Evolutionary conservation across 2,113 vertebrate genomes (phyloP), one percentile per base, ranked within the genome.

Genomic region (Hemichromis elongatus): DNA sequence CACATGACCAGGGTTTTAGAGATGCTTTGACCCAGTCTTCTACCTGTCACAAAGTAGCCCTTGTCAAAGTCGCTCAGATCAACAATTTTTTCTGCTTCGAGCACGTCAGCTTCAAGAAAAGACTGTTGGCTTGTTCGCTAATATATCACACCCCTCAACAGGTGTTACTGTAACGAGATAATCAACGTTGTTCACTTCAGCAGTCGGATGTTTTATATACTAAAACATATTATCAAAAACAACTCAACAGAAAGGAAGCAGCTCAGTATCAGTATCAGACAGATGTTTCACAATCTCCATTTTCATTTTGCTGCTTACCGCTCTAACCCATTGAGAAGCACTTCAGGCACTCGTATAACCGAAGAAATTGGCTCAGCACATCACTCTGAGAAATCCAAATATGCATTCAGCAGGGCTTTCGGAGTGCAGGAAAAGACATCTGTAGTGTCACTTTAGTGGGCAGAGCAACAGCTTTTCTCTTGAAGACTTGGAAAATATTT

Each of bases 281-380:
- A 24, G 9, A 40, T 79, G 33, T 84, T 77, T 89, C 35, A 21
- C 77, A 86, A 84, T 68, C 56, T 68, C 61, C 61, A 30, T 77
- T 87, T 87, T 80, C 54, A 81, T 80, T 73, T 79, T 6, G n/a
- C 70, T 11, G 14, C 73, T 80, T 79, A 28, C 9, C 12, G 19
- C 73, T 85, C 5, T n/a, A 40, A 83, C 77, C 68, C 73, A 80
- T 83, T 93, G 79, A 81, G 37, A 88, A 80, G 66, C 80, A 70
- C 81, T 84, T 88, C 54, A 83, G 33, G 78, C 4, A 79, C 70
- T 57, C 5, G 26, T 37, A 12, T 85, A 56, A 13, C 12, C 79
- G 24, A 73, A 68, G 14, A 59, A 88, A 56, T 52, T 59, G 77
- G 42, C 54, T 56, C 12, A 70, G 40, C 66, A 19, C 33, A 35